phyloP scores from a whole-genome alignment of 1,140 invertebrate species.

The Zaprionus capensis region DNA sequence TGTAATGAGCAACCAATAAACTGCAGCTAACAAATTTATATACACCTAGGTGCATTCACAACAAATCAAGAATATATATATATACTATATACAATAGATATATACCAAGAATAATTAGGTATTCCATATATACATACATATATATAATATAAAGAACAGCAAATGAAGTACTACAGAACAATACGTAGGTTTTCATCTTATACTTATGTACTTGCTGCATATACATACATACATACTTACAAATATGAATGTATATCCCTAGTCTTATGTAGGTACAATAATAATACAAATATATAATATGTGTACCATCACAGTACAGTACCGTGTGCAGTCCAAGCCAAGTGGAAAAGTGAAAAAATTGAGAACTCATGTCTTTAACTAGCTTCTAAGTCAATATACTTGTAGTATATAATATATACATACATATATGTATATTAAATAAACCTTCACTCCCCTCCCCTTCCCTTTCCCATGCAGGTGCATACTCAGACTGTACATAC shows the following conservation, averaged over 20 bases:
- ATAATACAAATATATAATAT: conserved; percentile 37
- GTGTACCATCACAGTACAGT: conserved; percentile 23
- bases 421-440: neutral
- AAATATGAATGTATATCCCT: conserved; percentile 42
- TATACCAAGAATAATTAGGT: neutral
- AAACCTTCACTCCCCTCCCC: neutral
- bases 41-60: conserved; percentile 28
- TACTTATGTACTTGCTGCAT: conserved; percentile 54
- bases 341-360: conserved; percentile 1
- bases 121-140: conserved; percentile 5
- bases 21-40: conserved; percentile 32
- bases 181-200: conserved; percentile 70
- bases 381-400: conserved; percentile 52
- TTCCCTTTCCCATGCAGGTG: conserved; percentile 17
- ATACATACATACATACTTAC: neutral
- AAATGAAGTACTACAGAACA: conserved; percentile 40
- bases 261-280: conserved; percentile 70
- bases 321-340: neutral
- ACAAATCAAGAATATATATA: conserved; percentile 2
- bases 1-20: conserved; percentile 46
- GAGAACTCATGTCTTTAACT: conserved; percentile 49
- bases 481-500: conserved; percentile 46
- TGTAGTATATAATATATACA: conserved; percentile 31
- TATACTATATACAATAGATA: conserved; percentile 7
- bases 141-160: conserved; percentile 1